Base-by-base conservation (phyloP, 2,888 invertebrate genomes). In the Odontothrips loti region DNA sequence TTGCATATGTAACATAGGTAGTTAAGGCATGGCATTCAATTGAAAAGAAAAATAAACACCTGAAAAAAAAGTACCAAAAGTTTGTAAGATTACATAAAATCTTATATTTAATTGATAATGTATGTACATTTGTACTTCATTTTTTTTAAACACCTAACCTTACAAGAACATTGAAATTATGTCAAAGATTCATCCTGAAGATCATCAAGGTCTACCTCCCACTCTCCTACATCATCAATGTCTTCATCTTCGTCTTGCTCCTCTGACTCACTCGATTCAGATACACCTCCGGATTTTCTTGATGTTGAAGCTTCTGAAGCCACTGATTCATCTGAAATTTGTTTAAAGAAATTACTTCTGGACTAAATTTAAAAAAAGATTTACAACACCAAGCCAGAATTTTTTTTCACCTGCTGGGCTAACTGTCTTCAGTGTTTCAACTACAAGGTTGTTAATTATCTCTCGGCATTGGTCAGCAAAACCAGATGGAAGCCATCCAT, bases 401-500 rank as follows among this genome's bases (percentile, higher is more conserved):
- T 4, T 6, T 43, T 2, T 43, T 43, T 43, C n/a, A 75, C 68
- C 68, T 75, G 68, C 3, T 23, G 68, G 68, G 9, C 68, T 12
- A 75, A 75, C 83, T 51, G 87, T 87, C 80, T 87, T 86, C 34
- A 89, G 85, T 34, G 89, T 87, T 4, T 90, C 89, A 81, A 91
- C 90, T 68, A 93, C 91, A 84, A 91, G 91, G 84, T 89, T 89
- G 85, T 92, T 93, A 81, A 95, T 90, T 83, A 94, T 92, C 87
- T 94, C 93, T 79, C 95, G 90, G 82, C 94, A 93, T 81, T 91
- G 89, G 80, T 92, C 91, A 83, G 92, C 91, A 75, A 94, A 92
- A 82, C 92, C 91, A 11, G 89, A 88, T 0, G 95, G 93, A 82
- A 95, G 87, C 95, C 95, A 96, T 29, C 96, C 96, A 82, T 92